A percentile compares a stretch with the other conserved stretches of the same genome.
Conservation (phyloP, 1,140 invertebrate species). For the Atta colombica region DNA sequence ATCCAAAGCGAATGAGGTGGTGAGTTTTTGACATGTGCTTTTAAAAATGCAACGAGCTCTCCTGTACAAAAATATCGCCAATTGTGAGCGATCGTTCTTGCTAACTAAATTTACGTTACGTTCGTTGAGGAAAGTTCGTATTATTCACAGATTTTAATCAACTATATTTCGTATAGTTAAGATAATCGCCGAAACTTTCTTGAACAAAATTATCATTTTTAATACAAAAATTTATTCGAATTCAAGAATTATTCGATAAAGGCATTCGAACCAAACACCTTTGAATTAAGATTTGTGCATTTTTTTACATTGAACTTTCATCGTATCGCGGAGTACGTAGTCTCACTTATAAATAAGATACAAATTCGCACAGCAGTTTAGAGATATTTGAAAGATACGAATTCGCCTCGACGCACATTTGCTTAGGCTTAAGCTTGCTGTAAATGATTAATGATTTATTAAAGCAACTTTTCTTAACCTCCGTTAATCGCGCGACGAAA, state of each 20-base stretch:
- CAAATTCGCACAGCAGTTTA: background rate
- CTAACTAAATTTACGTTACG: conserved; percentile 25
- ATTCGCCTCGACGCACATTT: conserved; percentile 55
- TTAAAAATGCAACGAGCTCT: conserved; percentile 55
- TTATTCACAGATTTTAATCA: background rate
- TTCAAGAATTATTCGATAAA: background rate
- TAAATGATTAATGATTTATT: conserved; percentile 65
- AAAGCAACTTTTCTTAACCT: conserved; percentile 42
- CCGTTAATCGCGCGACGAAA: conserved; percentile 37
- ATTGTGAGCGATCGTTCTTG: conserved; percentile 40
- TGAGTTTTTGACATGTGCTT: conserved; percentile 56
- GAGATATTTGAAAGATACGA: background rate
- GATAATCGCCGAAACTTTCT: background rate
- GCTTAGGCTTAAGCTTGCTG: conserved; percentile 70
- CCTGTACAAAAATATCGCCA: conserved; percentile 42
- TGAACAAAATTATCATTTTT: background rate
- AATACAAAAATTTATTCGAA: background rate
- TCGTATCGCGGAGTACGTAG: background rate
- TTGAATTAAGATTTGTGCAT: conserved; percentile 17
- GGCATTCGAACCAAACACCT: background rate
- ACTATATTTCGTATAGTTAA: background rate
- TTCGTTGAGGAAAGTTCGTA: conserved; percentile 47
- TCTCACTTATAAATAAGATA: background rate
- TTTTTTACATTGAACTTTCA: background rate
- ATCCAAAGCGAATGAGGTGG: background rate